Conservation (phyloP, 2,113 vertebrate genomes). For the Daubentonia madagascariensis region DNA sequence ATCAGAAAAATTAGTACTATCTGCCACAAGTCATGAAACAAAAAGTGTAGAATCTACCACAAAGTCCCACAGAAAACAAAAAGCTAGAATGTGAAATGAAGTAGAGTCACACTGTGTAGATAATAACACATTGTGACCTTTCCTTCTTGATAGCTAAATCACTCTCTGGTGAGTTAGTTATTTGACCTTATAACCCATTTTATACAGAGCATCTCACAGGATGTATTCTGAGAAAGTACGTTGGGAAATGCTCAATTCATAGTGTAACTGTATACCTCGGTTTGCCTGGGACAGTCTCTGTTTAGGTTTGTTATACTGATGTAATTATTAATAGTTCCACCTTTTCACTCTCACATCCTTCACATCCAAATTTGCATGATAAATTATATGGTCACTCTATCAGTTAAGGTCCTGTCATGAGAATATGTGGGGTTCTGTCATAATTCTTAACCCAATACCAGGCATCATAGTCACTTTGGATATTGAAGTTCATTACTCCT, state of each 20-base stretch:
- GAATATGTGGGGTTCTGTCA: neutral
- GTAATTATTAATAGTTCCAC: neutral
- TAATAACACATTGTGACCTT: neutral
- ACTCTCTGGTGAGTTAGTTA: neutral
- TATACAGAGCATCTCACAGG: neutral
- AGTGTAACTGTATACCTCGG: neutral
- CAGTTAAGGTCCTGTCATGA: neutral
- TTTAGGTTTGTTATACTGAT: neutral
- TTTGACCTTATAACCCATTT: neutral
- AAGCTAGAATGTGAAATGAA: neutral
- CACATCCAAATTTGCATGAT: neutral
- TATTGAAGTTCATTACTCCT: neutral
- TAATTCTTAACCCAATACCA: neutral
- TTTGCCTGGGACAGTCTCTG: neutral
- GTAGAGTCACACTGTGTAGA: neutral
- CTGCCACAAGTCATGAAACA: neutral
- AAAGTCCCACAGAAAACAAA: neutral
- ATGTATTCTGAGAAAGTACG: neutral
- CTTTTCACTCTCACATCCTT: neutral
- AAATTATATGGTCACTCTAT: neutral
- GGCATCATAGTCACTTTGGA: neutral
- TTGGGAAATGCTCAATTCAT: neutral
- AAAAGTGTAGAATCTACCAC: neutral
- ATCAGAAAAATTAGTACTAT: neutral
- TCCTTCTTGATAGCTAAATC: neutral